Evolutionary conservation across 2,113 vertebrate species (phyloP).

Genomic region (Cariama cristata): DNA sequence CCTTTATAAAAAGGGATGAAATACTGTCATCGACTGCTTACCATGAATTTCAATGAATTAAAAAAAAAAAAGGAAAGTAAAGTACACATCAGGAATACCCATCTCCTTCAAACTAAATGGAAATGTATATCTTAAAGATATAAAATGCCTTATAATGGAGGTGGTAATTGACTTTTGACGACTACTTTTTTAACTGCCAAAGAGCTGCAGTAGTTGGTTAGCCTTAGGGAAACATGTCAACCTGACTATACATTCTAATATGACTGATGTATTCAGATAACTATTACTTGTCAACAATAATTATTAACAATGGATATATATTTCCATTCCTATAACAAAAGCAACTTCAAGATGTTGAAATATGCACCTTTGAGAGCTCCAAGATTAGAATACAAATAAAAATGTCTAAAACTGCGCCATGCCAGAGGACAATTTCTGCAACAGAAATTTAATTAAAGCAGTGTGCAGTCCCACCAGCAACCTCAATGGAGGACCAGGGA

Average conservation of each 20-base stretch:
- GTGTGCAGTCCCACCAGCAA: constrained; percentile 60
- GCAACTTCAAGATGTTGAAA: constrained; percentile 75
- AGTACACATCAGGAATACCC: constrained; percentile 18
- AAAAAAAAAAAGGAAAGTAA: constrained; percentile 59
- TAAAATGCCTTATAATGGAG: constrained; percentile 64
- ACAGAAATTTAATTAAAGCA: constrained; percentile 69
- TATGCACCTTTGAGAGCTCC: constrained; percentile 72
- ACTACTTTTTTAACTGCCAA: constrained; percentile 55
- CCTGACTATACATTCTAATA: constrained; percentile 73
- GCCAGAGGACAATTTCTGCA: constrained; percentile 71
- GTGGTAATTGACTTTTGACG: constrained; percentile 64
- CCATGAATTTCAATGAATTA: constrained; percentile 31
- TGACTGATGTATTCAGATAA: constrained; percentile 75
- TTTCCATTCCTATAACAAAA: constrained; percentile 81
- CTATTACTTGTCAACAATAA: constrained; percentile 80
- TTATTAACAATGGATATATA: constrained; percentile 80
- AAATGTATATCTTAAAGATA: constrained; percentile 53
- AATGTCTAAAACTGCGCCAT: constrained; percentile 71
- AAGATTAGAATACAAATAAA: constrained; percentile 75
- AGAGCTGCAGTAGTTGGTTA: constrained; percentile 54
- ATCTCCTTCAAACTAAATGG: constrained; percentile 55
- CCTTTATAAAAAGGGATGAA: constrained; percentile 54
- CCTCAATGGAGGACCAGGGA: constrained; percentile 20
- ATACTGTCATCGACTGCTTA: constrained; percentile 42
- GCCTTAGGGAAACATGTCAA: constrained; percentile 72